A percentile compares a stretch with the other conserved stretches of the same genome.
Evolutionary conservation across 2,113 vertebrate species (phyloP).

Genomic region (Lepus europaeus): DNA sequence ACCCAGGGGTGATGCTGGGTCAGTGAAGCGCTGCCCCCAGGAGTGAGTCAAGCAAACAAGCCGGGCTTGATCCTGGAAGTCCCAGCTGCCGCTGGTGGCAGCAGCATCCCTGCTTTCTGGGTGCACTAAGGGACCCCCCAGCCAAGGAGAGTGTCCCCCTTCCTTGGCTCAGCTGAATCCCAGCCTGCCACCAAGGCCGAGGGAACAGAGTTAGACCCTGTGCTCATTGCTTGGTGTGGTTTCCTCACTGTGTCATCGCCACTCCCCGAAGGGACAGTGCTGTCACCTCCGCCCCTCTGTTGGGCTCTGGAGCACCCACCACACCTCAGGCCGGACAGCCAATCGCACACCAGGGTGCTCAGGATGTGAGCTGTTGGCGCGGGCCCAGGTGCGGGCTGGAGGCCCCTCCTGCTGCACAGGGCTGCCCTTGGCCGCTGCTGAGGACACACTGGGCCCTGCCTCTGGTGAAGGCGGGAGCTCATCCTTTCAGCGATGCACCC

Average conservation of each 20-base stretch:
- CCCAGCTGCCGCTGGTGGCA: not conserved
- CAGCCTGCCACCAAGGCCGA: not conserved
- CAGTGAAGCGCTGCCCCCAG: not conserved
- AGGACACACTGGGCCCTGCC: not conserved
- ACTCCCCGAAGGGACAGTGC: slow-evolving; percentile 41
- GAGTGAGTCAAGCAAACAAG: not conserved
- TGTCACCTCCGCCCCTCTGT: slow-evolving; percentile 20
- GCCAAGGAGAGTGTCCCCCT: accelerated
- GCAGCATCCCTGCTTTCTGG: not conserved
- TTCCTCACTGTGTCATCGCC: slow-evolving; percentile 2
- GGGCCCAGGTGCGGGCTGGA: not conserved
- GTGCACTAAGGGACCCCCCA: not conserved
- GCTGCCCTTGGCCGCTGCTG: not conserved
- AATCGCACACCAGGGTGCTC: not conserved
- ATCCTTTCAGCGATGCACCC: not conserved
- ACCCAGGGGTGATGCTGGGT: not conserved
- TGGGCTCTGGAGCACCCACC: not conserved
- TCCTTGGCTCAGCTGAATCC: not conserved
- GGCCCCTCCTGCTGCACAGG: not conserved
- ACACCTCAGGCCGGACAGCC: not conserved
- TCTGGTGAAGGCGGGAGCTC: not conserved
- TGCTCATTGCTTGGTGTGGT: slow-evolving; percentile 22
- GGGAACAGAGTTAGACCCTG: slow-evolving; percentile 49
- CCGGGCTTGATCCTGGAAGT: not conserved
- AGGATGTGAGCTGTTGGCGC: not conserved